Conservation (phyloP, 2,888 invertebrate species). For the Serrognathus titanus region DNA sequence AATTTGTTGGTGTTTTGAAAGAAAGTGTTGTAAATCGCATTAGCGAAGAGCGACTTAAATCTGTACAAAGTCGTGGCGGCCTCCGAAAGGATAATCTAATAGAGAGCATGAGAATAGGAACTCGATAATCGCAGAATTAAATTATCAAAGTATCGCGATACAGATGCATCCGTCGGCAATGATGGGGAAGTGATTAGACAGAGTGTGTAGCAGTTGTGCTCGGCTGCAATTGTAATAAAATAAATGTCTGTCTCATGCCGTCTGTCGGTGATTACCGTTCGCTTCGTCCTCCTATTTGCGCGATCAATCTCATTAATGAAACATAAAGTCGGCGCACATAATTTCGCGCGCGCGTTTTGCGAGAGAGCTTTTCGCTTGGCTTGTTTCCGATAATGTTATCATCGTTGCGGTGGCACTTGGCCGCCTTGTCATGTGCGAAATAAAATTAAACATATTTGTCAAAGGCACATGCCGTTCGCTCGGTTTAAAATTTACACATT, state of each 20-base stretch:
- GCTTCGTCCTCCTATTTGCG: conserved; percentile 25
- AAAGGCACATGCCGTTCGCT: no score
- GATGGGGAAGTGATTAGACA: conserved; percentile 38
- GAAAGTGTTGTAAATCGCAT: no score
- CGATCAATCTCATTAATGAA: conserved; percentile 12
- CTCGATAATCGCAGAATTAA: conserved; percentile 16
- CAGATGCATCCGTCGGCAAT: conserved; percentile 21
- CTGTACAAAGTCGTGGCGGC: no score
- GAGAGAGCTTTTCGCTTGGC: neutral
- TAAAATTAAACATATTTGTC: no score
- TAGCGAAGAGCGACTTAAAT: no score
- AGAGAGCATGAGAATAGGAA: neutral
- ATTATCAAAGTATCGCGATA: conserved; percentile 18
- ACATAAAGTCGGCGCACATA: neutral
- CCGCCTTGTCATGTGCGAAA: no score
- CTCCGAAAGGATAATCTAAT: no score
- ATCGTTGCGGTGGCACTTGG: no score
- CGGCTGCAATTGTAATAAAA: conserved; percentile 41
- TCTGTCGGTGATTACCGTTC: conserved; percentile 40
- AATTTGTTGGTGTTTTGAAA: neutral
- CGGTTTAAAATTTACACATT: no score
- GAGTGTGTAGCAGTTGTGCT: conserved; percentile 42
- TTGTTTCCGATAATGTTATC: neutral
- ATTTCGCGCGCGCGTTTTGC: neutral
- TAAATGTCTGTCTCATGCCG: conserved; percentile 43